Evolutionary conservation across 2,888 invertebrate species (phyloP).

Genomic region (Marasmarcha lunaedactyla): DNA sequence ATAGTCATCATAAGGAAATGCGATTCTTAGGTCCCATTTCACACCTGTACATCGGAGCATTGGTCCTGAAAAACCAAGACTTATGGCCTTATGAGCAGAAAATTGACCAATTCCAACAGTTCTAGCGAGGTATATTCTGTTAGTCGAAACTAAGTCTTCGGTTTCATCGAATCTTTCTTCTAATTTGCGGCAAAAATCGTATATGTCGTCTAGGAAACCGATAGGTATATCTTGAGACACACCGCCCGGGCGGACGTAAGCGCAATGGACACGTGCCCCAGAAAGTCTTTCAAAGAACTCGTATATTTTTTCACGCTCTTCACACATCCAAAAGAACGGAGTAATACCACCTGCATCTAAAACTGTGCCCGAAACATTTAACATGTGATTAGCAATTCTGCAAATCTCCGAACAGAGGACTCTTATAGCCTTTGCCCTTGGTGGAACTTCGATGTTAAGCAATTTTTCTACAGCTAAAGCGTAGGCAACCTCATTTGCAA

Average conservation of each 20-base stretch:
- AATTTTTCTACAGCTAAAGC: constrained; percentile 86
- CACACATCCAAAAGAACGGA: constrained; percentile 92
- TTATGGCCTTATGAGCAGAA: constrained; percentile 81
- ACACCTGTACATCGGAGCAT: constrained; percentile 86
- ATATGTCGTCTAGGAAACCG: constrained; percentile 84
- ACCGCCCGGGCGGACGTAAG: constrained; percentile 86
- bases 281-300: constrained; percentile 87
- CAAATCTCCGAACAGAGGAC: constrained; percentile 82
- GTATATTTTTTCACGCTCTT: constrained; percentile 88
- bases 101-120: constrained; percentile 81
- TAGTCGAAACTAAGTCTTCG: constrained; percentile 82
- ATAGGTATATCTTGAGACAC: constrained; percentile 70
- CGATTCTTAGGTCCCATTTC: constrained; percentile 89
- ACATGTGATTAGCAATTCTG: constrained; percentile 83
- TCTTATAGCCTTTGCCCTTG: constrained; percentile 84
- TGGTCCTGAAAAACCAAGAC: constrained; percentile 76
- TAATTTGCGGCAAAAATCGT: constrained; percentile 76
- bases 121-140: constrained; percentile 75
- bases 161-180: constrained; percentile 85
- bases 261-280: constrained; percentile 87
- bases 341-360: constrained; percentile 90
- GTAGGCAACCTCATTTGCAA: constrained; percentile 85
- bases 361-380: constrained; percentile 79
- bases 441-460: constrained; percentile 80
- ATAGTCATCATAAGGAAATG: constrained; percentile 87